Percentiles rank a stretch among this genome's conserved stretches.
Evolutionary conservation across 1,140 invertebrate species (phyloP).

Genomic region (Ectropis grisescens): DNA sequence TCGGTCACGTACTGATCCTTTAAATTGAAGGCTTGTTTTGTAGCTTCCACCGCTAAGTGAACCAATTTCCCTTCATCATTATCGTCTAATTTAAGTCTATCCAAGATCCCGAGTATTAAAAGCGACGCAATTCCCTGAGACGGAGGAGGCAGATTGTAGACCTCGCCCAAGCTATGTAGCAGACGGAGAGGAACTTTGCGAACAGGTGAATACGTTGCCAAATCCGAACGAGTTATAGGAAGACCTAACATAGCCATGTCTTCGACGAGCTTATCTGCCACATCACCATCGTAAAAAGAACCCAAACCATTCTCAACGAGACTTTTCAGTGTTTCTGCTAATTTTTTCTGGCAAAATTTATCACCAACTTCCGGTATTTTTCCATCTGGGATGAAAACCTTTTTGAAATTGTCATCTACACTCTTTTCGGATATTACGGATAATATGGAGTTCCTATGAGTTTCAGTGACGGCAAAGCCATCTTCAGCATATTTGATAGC

Average conservation of each 20-base stretch:
- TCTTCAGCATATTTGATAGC: constrained; percentile 49
- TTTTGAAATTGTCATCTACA: constrained; percentile 25
- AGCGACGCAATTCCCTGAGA: constrained; percentile 52
- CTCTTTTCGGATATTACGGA: constrained; percentile 4
- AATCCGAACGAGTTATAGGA: constrained; percentile 46
- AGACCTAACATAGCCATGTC: constrained; percentile 43
- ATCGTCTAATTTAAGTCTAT: constrained; percentile 42
- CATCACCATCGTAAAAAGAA: constrained; percentile 48
- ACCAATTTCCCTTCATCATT: constrained; percentile 50
- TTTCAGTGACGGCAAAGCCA: constrained; percentile 36
- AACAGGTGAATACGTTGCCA: constrained; percentile 37
- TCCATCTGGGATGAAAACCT: constrained; percentile 29
- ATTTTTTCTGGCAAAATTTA: constrained; percentile 36
- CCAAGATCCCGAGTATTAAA: constrained; percentile 43
- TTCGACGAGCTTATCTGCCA: constrained; percentile 39
- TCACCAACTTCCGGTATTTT: constrained; percentile 28
- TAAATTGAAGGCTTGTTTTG: constrained; percentile 47
- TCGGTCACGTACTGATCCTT: constrained; percentile 50
- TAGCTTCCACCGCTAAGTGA: constrained; percentile 50
- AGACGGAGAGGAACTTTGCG: constrained; percentile 38
- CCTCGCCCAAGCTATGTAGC: constrained; percentile 29
- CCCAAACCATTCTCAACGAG: constrained; percentile 37
- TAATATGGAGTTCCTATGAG: constrained; percentile 14
- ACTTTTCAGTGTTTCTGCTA: constrained; percentile 36
- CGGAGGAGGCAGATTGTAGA: constrained; percentile 49